Conservation (phyloP, 2,797 vertebrate genomes). For the Urosaurus nigricauda region DNA sequence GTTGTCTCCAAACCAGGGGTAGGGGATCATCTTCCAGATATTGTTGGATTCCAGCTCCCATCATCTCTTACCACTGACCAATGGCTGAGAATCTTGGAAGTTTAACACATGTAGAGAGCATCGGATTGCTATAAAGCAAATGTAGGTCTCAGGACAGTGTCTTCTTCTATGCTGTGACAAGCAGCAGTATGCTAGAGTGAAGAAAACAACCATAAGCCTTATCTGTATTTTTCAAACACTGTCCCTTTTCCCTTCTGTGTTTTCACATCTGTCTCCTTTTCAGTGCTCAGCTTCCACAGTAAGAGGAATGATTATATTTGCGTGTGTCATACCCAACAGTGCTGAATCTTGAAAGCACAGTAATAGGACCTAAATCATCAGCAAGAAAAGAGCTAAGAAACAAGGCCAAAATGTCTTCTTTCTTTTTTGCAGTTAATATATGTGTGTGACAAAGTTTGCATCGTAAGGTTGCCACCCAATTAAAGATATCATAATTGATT, state of each 20-base stretch:
- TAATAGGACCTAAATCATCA: slow-evolving; percentile 73
- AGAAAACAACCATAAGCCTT: neutral
- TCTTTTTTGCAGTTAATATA: slow-evolving; percentile 50
- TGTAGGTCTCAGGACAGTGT: neutral
- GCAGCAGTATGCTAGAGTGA: neutral
- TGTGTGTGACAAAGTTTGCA: slow-evolving; percentile 28
- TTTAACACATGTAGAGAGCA: neutral
- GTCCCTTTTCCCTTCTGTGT: slow-evolving; percentile 55
- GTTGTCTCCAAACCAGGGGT: too few species aligned
- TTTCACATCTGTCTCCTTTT: slow-evolving; percentile 42
- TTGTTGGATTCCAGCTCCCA: too few species aligned
- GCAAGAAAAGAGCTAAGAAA: slow-evolving; percentile 70
- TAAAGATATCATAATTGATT: neutral
- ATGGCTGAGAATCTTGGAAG: neutral
- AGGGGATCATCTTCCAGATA: too few species aligned
- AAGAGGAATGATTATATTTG: slow-evolving; percentile 42
- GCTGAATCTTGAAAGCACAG: slow-evolving; percentile 73
- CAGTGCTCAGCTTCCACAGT: slow-evolving; percentile 28
- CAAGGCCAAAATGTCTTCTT: slow-evolving; percentile 63
- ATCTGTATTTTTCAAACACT: slow-evolving; percentile 53
- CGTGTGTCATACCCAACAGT: slow-evolving; percentile 69
- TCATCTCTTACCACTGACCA: too few species aligned
- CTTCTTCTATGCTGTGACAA: neutral
- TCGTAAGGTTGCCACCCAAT: neutral
- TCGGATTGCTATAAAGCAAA: neutral